Evolutionary conservation across 2,113 vertebrate species (phyloP).

Genomic region (Prietella phreatophila): DNA sequence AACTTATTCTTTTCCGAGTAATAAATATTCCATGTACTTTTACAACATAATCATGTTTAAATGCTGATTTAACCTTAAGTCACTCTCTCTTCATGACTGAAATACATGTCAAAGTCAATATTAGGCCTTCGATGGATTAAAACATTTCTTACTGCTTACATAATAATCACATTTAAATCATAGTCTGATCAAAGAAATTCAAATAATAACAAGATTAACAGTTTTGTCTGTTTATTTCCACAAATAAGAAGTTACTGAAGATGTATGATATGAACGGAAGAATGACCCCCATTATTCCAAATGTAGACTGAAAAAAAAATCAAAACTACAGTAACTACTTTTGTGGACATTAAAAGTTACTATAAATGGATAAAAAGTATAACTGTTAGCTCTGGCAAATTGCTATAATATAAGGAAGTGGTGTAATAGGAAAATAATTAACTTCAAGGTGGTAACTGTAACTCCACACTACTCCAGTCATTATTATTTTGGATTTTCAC

Average conservation of each 20-base stretch:
- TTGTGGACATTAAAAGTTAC: not conserved
- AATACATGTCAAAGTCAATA: too few species aligned
- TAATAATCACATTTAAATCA: too few species aligned
- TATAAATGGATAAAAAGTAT: not conserved
- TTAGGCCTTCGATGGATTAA: too few species aligned
- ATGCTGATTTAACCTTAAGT: too few species aligned
- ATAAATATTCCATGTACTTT: too few species aligned
- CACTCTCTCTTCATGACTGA: too few species aligned
- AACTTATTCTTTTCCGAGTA: too few species aligned
- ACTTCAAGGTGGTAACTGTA: not conserved
- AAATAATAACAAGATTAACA: too few species aligned
- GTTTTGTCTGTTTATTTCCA: not conserved
- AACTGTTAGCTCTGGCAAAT: not conserved
- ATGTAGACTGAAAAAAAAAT: not conserved
- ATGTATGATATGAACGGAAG: not conserved
- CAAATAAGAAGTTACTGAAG: not conserved
- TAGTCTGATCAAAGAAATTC: too few species aligned
- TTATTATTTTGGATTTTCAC: slow-evolving; percentile 58
- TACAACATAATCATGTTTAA: too few species aligned
- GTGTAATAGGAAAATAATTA: not conserved
- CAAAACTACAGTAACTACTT: not conserved
- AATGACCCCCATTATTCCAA: not conserved
- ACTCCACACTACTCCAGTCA: not conserved
- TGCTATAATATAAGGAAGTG: not conserved
- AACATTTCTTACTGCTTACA: too few species aligned